These are phyloP conservation scores for Trachelus iudaicus DNA, from an alignment of 2,888 invertebrate species.

Conservation along the genomic window DNA sequence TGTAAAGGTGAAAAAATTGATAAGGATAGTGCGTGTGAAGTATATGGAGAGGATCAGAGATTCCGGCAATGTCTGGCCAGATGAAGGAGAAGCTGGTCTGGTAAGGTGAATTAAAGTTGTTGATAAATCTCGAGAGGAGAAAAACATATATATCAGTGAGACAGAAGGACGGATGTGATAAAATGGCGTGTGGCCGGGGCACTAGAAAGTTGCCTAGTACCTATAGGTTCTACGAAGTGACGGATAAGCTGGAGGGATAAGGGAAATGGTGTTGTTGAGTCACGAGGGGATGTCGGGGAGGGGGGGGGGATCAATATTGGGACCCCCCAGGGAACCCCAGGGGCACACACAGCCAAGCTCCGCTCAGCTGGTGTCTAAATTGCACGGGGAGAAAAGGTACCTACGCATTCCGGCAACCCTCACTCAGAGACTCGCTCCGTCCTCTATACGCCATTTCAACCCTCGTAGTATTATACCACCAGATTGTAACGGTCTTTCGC, in stretches of 20 bases:
- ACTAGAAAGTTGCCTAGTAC: not conserved
- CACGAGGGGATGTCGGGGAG: conserved; percentile 14
- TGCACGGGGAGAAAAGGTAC: conserved; percentile 20
- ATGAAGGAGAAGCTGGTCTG: too few relatives aligned
- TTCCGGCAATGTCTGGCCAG: not conserved
- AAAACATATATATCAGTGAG: not conserved
- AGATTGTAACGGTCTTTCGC: conserved; percentile 5
- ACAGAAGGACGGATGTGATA: not conserved
- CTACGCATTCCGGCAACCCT: conserved; percentile 12
- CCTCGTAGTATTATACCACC: conserved; percentile 1
- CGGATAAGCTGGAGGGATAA: conserved; percentile 6
- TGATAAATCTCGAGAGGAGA: not conserved
- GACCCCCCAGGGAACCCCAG: conserved; percentile 51
- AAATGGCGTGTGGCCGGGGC: not conserved
- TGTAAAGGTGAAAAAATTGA: not conserved
- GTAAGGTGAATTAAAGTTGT: not conserved
- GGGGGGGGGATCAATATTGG: conserved; percentile 52
- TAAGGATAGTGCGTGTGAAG: not conserved
- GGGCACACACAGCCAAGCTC: conserved; percentile 31
- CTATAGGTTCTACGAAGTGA: not conserved
- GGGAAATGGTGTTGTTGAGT: conserved; percentile 30
- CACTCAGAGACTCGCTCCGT: conserved; percentile 7
- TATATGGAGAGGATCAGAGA: not conserved
- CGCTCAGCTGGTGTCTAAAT: conserved; percentile 29
- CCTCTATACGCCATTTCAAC: conserved; percentile 3